Evolutionary conservation across 2,888 invertebrate species (phyloP).

Genomic region (Boloria euphrosyne): DNA sequence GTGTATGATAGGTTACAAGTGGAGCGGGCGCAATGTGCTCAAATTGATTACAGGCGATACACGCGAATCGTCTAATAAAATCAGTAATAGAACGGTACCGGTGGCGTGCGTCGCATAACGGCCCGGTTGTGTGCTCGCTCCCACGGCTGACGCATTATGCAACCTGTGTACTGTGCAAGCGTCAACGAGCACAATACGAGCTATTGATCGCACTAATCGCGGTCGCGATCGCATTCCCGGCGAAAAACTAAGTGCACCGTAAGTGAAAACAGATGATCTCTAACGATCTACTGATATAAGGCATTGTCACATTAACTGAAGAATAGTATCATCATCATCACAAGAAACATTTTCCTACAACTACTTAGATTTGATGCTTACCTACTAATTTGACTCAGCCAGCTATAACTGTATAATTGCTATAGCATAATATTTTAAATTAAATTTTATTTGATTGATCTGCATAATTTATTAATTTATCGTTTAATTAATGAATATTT

Average conservation of each 20-base stretch:
- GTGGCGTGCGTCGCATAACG: conserved; percentile 80
- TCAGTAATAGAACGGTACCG: conserved; percentile 79
- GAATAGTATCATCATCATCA: conserved; percentile 31
- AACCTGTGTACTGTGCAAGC: conserved; percentile 56
- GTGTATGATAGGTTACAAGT: conserved; percentile 67
- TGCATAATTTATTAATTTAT: too few relatives aligned
- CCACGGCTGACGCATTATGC: conserved; percentile 78
- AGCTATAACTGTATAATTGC: neutral
- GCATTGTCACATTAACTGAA: conserved; percentile 38
- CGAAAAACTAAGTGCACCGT: conserved; percentile 64
- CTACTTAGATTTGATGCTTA: conserved; percentile 18
- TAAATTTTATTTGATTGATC: conserved; percentile 10
- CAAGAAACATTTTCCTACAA: conserved; percentile 29
- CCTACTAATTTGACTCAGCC: conserved; percentile 8
- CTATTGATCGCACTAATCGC: conserved; percentile 53
- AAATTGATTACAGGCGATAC: conserved; percentile 77
- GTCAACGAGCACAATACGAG: conserved; percentile 63
- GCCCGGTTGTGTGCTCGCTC: conserved; percentile 62
- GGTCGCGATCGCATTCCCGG: conserved; percentile 55
- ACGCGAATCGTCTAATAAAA: conserved; percentile 80
- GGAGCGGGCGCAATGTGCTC: conserved; percentile 63
- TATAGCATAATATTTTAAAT: neutral
- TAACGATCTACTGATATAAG: conserved; percentile 44
- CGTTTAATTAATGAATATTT: too few relatives aligned
- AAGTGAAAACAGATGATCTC: conserved; percentile 57